These are phyloP conservation scores for Pelecanoides urinatrix DNA, from an alignment of 2,113 vertebrate species.

Conservation along the genomic window DNA sequence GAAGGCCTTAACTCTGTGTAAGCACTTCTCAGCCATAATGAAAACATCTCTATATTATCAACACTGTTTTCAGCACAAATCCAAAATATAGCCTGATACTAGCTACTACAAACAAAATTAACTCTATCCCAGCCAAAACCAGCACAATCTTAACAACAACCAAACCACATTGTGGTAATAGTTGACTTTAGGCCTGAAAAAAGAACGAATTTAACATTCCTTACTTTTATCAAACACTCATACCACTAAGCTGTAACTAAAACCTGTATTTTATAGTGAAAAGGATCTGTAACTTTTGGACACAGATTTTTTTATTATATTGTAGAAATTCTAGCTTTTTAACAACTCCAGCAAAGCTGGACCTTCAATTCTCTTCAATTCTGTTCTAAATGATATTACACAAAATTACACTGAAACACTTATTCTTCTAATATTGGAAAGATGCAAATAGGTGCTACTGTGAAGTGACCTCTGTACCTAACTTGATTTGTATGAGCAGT, in stretches of 20 bases:
- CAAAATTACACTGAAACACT: neutral
- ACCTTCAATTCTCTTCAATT: neutral
- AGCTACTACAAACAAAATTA: too few species aligned
- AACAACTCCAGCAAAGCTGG: neutral
- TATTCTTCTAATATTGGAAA: neutral
- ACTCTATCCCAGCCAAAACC: too few species aligned
- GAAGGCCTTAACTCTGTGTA: too few species aligned
- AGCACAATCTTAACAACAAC: neutral
- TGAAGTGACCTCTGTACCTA: neutral
- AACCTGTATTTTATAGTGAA: neutral
- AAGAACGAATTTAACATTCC: neutral
- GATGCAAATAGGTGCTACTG: neutral
- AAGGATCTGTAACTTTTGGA: neutral
- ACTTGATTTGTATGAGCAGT: neutral
- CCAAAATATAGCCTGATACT: too few species aligned
- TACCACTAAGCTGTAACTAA: neutral
- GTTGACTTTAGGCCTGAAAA: neutral
- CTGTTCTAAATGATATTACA: neutral
- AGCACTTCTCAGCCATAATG: too few species aligned
- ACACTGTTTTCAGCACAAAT: too few species aligned
- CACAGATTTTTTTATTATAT: neutral
- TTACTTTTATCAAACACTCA: neutral
- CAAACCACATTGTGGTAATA: neutral
- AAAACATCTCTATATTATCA: too few species aligned
- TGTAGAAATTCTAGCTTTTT: neutral